Conservation (phyloP, 2,888 invertebrate species). For the Esperia sulphurella region DNA sequence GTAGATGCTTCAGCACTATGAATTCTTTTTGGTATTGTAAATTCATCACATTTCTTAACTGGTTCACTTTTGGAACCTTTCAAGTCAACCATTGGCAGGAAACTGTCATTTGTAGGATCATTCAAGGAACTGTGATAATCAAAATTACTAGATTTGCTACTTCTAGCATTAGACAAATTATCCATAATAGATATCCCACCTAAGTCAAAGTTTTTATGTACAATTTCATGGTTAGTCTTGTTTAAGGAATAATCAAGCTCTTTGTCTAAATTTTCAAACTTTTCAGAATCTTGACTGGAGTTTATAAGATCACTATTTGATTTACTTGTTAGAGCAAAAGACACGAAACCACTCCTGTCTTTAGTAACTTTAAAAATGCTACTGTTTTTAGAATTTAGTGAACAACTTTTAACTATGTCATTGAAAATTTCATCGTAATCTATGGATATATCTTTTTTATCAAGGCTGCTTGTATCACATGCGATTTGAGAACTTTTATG, state of each 20-base stretch:
- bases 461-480: slow-evolving; percentile 26
- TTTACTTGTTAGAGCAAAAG: slow-evolving; percentile 11
- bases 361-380: slow-evolving; percentile 5
- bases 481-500: background rate
- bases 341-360: slow-evolving; percentile 2
- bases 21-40: background rate
- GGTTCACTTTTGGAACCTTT: slow-evolving; percentile 15
- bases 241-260: slow-evolving; percentile 82
- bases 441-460: slow-evolving; percentile 50
- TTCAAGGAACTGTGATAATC: slow-evolving; percentile 10
- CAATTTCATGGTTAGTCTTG: slow-evolving; percentile 33
- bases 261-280: slow-evolving; percentile 74
- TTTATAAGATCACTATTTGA: slow-evolving; percentile 17
- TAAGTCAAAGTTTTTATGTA: slow-evolving; percentile 32
- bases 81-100: slow-evolving; percentile 31
- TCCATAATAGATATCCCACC: slow-evolving; percentile 42
- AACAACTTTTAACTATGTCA: slow-evolving; percentile 11
- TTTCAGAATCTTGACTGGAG: slow-evolving; percentile 40
- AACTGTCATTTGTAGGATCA: slow-evolving; percentile 25
- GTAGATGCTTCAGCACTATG: background rate
- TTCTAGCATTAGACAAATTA: slow-evolving; percentile 20
- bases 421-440: slow-evolving; percentile 59
- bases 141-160: slow-evolving; percentile 15
- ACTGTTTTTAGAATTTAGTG: slow-evolving; percentile 3
- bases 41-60: slow-evolving; percentile 3